Percentiles rank a stretch among this genome's conserved stretches.
phyloP scores from a whole-genome alignment of 37 sponge, comb jelly and placozoan species.

The Dysidea cf. avara region DNA sequence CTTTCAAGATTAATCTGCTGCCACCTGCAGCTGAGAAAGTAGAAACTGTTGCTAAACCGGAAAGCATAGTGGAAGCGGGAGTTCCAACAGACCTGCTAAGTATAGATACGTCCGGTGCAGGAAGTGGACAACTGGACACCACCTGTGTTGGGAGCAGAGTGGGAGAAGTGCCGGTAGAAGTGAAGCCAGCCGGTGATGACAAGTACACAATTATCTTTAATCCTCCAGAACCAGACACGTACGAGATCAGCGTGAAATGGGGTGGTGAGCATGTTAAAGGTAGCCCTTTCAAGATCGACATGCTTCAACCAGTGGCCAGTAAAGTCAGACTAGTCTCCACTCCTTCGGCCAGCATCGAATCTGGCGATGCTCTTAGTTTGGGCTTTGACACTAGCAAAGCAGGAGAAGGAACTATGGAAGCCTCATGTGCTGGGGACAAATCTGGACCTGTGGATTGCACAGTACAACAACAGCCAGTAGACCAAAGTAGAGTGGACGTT shows the following conservation, averaged over 20 bases:
- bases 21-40: constrained; percentile 42
- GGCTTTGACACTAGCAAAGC: constrained; percentile 45
- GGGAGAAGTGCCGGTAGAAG: constrained; percentile 40
- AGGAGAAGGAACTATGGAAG: constrained; percentile 60
- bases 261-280: constrained; percentile 58
- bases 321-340: constrained; percentile 34
- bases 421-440: constrained; percentile 47
- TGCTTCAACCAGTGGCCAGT: constrained; percentile 42
- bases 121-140: constrained; percentile 48
- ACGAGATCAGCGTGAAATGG: constrained; percentile 50
- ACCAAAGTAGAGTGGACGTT: constrained; percentile 21
- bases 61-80: constrained; percentile 3
- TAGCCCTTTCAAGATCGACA: constrained; percentile 52
- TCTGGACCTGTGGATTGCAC: constrained; percentile 41
- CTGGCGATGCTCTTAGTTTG: constrained; percentile 23
- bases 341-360: constrained; percentile 40
- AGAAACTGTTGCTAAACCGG: constrained; percentile 45
- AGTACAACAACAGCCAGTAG: not conserved
- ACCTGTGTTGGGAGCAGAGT: constrained; percentile 29
- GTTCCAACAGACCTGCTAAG: not conserved
- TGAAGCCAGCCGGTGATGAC: constrained; percentile 24
- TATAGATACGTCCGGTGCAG: constrained; percentile 47
- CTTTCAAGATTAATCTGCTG: constrained; percentile 61
- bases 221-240: constrained; percentile 7
- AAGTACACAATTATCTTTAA: constrained; percentile 38